These are phyloP conservation scores for Corvus moneduloides DNA, from an alignment of 2,113 vertebrate genomes.

Conservation along the genomic window DNA sequence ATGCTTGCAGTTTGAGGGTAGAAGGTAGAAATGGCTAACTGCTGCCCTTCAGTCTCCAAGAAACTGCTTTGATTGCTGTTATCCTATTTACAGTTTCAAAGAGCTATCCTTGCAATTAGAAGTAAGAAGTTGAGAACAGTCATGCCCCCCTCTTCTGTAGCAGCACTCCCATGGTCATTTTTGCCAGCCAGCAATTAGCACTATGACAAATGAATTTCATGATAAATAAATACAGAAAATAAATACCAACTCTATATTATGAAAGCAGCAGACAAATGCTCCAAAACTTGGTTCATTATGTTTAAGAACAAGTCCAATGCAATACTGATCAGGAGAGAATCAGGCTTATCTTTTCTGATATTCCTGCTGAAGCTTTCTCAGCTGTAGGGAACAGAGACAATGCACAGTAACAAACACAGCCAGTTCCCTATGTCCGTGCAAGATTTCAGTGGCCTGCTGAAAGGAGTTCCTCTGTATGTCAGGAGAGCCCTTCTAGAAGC, in stretches of 20 bases:
- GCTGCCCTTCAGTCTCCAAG: conserved; percentile 7
- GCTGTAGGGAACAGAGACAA: not conserved
- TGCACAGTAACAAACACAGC: not conserved
- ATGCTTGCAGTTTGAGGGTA: not conserved
- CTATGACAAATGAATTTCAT: not conserved
- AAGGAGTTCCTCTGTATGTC: not conserved
- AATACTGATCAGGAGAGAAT: not conserved
- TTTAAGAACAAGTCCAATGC: not conserved
- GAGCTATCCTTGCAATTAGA: not conserved
- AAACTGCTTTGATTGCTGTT: not conserved
- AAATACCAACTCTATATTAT: not conserved
- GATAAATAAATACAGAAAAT: not conserved
- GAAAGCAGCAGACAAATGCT: not conserved
- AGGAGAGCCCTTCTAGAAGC: not conserved
- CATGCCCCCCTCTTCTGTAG: not conserved
- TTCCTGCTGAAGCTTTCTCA: not conserved
- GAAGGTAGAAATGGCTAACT: conserved; percentile 39
- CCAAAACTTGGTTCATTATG: not conserved
- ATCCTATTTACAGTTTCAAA: not conserved
- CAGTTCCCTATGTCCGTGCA: not conserved
- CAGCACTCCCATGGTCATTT: not conserved
- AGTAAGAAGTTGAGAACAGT: not conserved
- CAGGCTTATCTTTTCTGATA: not conserved
- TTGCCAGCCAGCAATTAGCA: not conserved
- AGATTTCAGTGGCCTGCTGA: not conserved